phyloP scores from a whole-genome alignment of 1,140 invertebrate genomes.

The Leguminivora glycinivorella region DNA sequence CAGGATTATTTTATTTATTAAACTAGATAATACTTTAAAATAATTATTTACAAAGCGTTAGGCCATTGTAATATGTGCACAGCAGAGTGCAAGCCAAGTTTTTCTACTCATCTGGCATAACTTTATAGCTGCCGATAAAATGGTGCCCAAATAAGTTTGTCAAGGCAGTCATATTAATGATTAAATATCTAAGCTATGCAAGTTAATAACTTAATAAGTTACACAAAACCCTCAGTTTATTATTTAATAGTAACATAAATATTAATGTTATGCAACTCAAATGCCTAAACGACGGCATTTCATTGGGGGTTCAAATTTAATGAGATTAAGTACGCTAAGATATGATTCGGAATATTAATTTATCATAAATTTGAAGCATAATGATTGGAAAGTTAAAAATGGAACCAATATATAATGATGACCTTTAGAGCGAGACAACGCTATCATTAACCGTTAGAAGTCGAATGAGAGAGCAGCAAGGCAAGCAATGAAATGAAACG shows the following conservation, averaged over 20 bases:
- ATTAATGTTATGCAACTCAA: constrained; percentile 41
- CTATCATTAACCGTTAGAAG: constrained; percentile 26
- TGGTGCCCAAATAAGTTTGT: constrained; percentile 43
- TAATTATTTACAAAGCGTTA: background rate
- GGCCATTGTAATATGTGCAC: background rate
- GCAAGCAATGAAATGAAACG: constrained; percentile 69
- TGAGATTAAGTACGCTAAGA: constrained; percentile 55
- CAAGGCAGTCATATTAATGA: constrained; percentile 41
- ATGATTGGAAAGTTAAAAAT: constrained; percentile 15
- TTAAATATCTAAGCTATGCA: constrained; percentile 46
- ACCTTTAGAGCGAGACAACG: constrained; percentile 58
- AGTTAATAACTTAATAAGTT: constrained; percentile 60
- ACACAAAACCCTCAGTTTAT: constrained; percentile 45
- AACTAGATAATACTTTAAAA: too few relatives aligned
- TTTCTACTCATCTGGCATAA: background rate
- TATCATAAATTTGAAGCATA: constrained; percentile 6
- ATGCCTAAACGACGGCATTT: constrained; percentile 31
- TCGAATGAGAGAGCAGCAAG: constrained; percentile 50
- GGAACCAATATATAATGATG: constrained; percentile 58
- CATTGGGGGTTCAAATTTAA: constrained; percentile 35
- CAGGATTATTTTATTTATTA: too few relatives aligned
- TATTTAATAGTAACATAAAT: constrained; percentile 46
- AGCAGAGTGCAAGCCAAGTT: background rate
- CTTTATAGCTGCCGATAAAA: background rate
- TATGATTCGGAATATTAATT: constrained; percentile 41